Percentiles rank a stretch among this genome's conserved stretches.
Evolutionary conservation across 2,797 vertebrate species (phyloP).

Genomic region (Rhynchonycteris naso): DNA sequence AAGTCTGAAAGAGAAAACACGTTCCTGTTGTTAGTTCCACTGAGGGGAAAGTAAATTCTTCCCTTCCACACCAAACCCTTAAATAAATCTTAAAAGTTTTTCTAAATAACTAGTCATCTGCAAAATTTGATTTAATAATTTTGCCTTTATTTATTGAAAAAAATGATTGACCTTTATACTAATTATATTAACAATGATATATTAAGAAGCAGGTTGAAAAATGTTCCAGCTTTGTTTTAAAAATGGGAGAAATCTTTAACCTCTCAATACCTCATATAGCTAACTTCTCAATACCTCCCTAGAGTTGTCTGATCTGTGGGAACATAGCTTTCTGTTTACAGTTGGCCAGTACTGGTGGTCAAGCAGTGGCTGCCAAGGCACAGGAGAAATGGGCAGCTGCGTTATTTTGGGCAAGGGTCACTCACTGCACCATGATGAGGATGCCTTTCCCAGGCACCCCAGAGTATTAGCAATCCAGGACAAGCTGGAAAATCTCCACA

Average conservation of each 20-base stretch:
- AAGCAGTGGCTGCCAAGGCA: background rate
- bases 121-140: background rate
- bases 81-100: background rate
- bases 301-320: background rate
- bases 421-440: background rate
- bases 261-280: background rate
- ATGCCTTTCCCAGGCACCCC: background rate
- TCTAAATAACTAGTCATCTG: background rate
- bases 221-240: background rate
- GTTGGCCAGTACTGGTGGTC: background rate
- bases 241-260: background rate
- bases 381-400: background rate
- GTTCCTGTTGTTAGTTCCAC: background rate
- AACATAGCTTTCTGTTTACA: background rate
- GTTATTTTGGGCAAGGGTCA: background rate
- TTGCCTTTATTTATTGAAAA: constrained; percentile 10
- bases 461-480: background rate
- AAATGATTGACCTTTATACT: background rate
- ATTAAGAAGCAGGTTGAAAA: background rate
- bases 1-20: background rate
- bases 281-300: background rate
- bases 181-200: background rate
- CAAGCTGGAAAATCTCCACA: accelerated
- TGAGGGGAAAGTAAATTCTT: background rate
- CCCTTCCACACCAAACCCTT: background rate